Evolutionary conservation across 2,797 vertebrate genomes (phyloP), one percentile per base, ranked within the genome.

Genomic region (Crenuchus spilurus): DNA sequence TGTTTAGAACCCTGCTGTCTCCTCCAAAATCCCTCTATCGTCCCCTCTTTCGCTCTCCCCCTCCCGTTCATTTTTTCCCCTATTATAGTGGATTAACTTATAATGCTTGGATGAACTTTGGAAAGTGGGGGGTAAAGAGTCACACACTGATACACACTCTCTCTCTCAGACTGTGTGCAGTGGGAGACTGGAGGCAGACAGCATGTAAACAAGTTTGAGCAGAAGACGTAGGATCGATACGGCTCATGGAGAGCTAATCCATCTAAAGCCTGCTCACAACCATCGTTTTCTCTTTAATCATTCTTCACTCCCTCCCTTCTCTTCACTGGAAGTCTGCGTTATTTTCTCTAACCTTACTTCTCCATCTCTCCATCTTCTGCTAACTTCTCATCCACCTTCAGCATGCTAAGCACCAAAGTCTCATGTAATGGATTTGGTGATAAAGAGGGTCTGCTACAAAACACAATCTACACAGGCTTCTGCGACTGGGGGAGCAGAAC

Each of bases 61-160:
- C 51, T 11, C 37, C 18, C 63, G 67, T 83, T 84, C 78, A 78
- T 85, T 83, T 84, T 88, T 90, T 86, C 85, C 82, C 91, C 87
- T 88, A 92, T 94, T 93, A 94, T 85, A 80, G 81, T 18, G 89
- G 91, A 94, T 94, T 93, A 94, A 87, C 89, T 92, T 86, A 79
- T 85, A 87, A 91, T 88, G 91, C 90, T 92, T 92, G 91, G 87
- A 90, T 90, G 91, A 88, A 90, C 89, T 84, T 86, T 83, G 83
- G 86, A 86, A 80, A 87, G 88, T 79, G 83, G 84, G 85, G 87
- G 88, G 86, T 82, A 85, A 83, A 81, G 80, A 91, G 89, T 92
- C 88, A 88, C 89, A 74, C 61, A 61, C 70, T 33, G 6, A 49
- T 37, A 49, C 44, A 54, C 14, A 65, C 52, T 22, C 42, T 52